Evolutionary conservation across 2,113 vertebrate genomes (phyloP).

Genomic region (Cyanoramphus novaezelandiae): DNA sequence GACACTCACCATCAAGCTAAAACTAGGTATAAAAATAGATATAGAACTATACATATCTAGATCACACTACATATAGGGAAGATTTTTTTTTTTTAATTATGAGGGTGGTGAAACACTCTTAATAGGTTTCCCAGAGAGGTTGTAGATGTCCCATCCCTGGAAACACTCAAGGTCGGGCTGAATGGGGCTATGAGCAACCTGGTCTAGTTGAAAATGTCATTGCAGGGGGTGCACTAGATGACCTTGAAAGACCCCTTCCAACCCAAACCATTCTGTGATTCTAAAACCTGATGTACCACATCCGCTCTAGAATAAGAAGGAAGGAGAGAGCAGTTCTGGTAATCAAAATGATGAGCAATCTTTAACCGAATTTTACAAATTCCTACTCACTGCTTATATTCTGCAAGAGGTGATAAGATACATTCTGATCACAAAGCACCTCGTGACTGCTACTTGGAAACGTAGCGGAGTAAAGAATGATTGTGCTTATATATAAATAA

Average conservation of each 20-base stretch:
- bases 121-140: background rate
- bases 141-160: background rate
- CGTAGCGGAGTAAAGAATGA: background rate
- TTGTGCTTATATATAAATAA: conserved; percentile 29
- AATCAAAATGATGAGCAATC: background rate
- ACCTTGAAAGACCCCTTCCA: background rate
- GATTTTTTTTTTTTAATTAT: background rate
- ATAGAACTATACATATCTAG: background rate
- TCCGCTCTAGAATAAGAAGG: background rate
- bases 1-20: background rate
- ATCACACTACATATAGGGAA: background rate
- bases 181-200: background rate
- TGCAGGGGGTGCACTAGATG: background rate
- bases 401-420: background rate
- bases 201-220: background rate
- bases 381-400: background rate
- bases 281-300: background rate
- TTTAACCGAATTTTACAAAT: background rate
- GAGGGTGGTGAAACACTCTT: background rate
- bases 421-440: background rate
- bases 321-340: background rate
- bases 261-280: background rate
- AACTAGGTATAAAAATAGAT: background rate
- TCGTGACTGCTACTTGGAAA: background rate
- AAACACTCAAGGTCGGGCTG: background rate